Base-by-base conservation (phyloP, 1,140 invertebrate species). In the Danaus plexippus region DNA sequence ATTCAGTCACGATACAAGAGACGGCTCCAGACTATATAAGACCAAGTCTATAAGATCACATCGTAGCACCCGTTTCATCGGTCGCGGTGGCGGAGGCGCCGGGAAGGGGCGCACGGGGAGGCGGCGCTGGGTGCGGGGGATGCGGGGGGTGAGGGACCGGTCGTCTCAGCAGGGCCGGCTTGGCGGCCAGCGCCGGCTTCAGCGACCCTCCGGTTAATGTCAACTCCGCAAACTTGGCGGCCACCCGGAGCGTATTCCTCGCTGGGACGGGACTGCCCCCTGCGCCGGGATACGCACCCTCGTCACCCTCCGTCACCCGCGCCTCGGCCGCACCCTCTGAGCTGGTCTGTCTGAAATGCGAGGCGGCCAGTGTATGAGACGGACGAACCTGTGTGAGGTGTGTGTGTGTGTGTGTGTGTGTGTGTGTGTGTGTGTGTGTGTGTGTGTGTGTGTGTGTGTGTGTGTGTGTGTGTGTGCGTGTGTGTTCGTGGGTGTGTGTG, bases 121-220 rank as follows among this genome's bases (percentile, higher is more conserved):
- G 18, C 41, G 32, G 59, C 13, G 67, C 67, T 42, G 49, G 46
- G 11, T 40, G 51, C 52, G 44, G 47, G 22, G 22, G 64, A 55
- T 56, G 71, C 52, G 61, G 49, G 73, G 63, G 87, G 81, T 64
- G 88, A 11, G 90, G 89, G 43, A 91, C 74, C 43, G 93, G 92
- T 75, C 94, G 92, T 72, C 94, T 90, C 73, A 94, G 89, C 18
- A 94, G 89, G 55, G 91, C 90, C 1, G 93, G 93, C 77, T 94
- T 94, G 11, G 90, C 90, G 67, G 93, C 94, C 11, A 93, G 88
- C 62, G 92, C 90, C 5, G 92, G 91, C 71, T 93, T 94, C 50
- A 92, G 90, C 49, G 91, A 90, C 61, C 88, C 88, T 48, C 76
- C 76, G 47, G 72, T 77, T 18, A 77, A 72, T 59, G 90, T 89